phyloP scores from a whole-genome alignment of 1,140 invertebrate genomes.

The Drosophila erecta region DNA sequence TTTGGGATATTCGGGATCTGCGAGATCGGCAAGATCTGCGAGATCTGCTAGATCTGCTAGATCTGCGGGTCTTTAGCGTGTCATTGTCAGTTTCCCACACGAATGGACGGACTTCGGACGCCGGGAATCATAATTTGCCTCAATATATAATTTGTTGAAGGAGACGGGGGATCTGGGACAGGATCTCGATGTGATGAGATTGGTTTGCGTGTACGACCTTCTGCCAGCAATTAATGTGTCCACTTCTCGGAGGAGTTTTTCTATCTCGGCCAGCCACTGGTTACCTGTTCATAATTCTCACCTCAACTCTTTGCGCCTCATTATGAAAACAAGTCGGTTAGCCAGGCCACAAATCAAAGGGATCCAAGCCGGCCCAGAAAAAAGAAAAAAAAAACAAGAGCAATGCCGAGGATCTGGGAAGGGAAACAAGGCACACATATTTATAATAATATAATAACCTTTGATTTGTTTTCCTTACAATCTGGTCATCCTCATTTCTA shows the following conservation, averaged over 20 bases:
- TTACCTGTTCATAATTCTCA: conserved; percentile 47
- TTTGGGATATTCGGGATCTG: conserved; percentile 2
- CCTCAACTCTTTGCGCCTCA: conserved; percentile 49
- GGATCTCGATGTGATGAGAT: not conserved
- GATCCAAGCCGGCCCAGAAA: conserved; percentile 46
- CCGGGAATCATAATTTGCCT: conserved; percentile 51
- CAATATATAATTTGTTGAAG: conserved; percentile 43
- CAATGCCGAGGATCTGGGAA: not conserved
- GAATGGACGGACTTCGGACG: conserved; percentile 5
- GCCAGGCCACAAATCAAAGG: conserved; percentile 63
- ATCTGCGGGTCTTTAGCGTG: conserved; percentile 45
- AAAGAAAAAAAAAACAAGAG: not conserved
- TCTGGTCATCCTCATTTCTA: not conserved
- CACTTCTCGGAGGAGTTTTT: conserved; percentile 25
- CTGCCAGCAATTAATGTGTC: conserved; percentile 65
- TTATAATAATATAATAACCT: conserved; percentile 9
- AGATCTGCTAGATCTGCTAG: conserved; percentile 32
- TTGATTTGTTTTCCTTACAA: not conserved
- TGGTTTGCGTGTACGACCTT: conserved; percentile 60
- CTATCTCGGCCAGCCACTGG: not conserved
- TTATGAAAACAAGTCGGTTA: conserved; percentile 58
- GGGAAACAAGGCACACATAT: not conserved
- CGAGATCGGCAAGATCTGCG: not conserved
- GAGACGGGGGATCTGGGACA: not conserved
- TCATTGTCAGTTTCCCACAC: conserved; percentile 61